These are phyloP conservation scores for Psittacula echo DNA, from an alignment of 2,797 vertebrate species.

Conservation along the genomic window DNA sequence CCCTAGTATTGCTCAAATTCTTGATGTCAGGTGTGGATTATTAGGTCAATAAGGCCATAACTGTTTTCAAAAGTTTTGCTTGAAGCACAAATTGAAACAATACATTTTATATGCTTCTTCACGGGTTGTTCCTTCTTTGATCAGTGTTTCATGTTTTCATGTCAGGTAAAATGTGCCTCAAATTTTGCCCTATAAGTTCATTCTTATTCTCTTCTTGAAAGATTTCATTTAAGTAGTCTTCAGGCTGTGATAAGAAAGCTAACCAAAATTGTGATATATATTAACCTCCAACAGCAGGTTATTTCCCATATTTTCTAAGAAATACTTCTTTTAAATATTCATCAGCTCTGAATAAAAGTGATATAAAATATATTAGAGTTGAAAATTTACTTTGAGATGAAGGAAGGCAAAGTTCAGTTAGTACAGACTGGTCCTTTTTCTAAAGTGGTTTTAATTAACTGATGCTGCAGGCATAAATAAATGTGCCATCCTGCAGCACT, in stretches of 20 bases:
- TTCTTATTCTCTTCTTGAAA: slow-evolving; percentile 37
- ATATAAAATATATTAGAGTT: not conserved
- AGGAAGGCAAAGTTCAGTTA: not conserved
- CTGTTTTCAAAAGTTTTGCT: slow-evolving; percentile 33
- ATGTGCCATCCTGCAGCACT: not conserved
- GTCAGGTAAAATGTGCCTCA: slow-evolving; percentile 15
- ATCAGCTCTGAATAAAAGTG: not conserved
- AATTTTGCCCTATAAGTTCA: not conserved
- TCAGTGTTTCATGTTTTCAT: slow-evolving; percentile 44
- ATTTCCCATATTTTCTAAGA: not conserved
- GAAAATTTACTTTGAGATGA: not conserved
- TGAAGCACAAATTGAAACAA: slow-evolving; percentile 22
- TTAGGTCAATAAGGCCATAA: not conserved
- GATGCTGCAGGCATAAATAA: not conserved
- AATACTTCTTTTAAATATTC: not conserved
- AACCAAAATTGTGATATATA: not conserved
- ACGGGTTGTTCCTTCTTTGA: not conserved
- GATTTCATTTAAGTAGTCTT: not conserved
- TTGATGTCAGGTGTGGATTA: slow-evolving; percentile 4
- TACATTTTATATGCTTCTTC: not conserved
- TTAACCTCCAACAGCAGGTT: not conserved
- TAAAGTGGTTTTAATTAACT: not conserved
- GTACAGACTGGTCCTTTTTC: not conserved
- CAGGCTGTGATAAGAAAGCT: not conserved
- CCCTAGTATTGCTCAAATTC: not conserved